These are phyloP conservation scores for Cladopsammia gracilis DNA, from an alignment of 64 coral and sea anemone species.

Conservation along the genomic window DNA sequence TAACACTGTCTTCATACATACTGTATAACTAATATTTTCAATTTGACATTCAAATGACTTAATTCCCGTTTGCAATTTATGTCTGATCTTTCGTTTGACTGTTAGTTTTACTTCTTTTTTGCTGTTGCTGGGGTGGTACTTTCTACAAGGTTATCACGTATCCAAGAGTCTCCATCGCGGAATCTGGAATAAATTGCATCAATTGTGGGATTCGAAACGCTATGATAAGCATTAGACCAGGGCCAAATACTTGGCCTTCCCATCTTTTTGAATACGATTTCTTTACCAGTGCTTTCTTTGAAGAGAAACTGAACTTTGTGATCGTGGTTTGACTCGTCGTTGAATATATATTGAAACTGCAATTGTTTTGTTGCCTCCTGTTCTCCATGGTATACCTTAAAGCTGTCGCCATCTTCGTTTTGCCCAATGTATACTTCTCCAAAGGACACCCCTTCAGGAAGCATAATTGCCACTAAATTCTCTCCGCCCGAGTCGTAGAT, in stretches of 20 bases:
- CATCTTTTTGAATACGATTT: neutral
- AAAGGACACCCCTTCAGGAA: constrained; percentile 11
- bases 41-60: no score
- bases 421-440: neutral
- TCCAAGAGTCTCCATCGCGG: no score
- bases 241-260: neutral
- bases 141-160: no score
- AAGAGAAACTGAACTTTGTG: neutral
- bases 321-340: neutral
- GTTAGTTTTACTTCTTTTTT: no score
- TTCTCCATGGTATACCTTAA: neutral
- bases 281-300: neutral
- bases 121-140: no score
- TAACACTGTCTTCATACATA: no score
- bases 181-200: constrained; percentile 3
- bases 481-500: constrained; percentile 57
- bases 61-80: no score
- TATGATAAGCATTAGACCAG: neutral
- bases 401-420: neutral
- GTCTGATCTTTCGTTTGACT: no score
- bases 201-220: neutral
- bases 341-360: neutral
- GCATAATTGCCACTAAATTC: constrained; percentile 36
- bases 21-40: no score
- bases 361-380: neutral